Base-by-base conservation (phyloP, 2,888 invertebrate genomes). In the Plusia festucae region DNA sequence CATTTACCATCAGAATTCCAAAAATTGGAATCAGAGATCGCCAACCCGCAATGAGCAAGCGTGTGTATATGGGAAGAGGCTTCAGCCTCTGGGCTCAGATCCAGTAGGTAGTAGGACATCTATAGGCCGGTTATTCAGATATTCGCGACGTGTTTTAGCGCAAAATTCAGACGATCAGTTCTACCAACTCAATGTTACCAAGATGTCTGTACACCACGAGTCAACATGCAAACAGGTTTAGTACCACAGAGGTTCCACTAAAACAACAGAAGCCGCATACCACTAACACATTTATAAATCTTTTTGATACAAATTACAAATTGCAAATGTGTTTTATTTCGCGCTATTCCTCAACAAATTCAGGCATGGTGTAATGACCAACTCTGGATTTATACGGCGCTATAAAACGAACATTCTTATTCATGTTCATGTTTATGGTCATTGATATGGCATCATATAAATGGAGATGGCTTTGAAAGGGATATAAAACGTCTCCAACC, bases 361-460 rank as follows among this genome's bases (percentile, higher is more conserved):
- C 60, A 24, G 58, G 16, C 81, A 49, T 49, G 76, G 70, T 81
- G 83, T 87, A 85, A 88, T 89, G 87, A 85, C 86, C 84, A 83
- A 79, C 79, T 83, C 84, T 70, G 81, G 84, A 89, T 91, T 90
- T 91, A 91, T 87, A 85, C 73, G 71, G 63, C 67, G 82, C 84
- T 85, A 81, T 91, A 90, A 92, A 91, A 86, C 85, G 85, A 82
- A 84, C 86, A 85, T 87, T 90, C 86, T 91, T 90, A 91, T 90
- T 90, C 89, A 91, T 88, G 87, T 85, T 85, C 86, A 89, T 89
- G 88, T 90, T 91, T 90, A 90, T 84, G 86, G 83, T 90, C 89
- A 90, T 91, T 90, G 90, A 88, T 91, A 90, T 87, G 87, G 82
- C 83, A 79, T 82, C 83, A 80, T 86, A 89, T 85, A 86, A 85